Conservation (phyloP, 2,888 invertebrate species). For the Gari tellinella region DNA sequence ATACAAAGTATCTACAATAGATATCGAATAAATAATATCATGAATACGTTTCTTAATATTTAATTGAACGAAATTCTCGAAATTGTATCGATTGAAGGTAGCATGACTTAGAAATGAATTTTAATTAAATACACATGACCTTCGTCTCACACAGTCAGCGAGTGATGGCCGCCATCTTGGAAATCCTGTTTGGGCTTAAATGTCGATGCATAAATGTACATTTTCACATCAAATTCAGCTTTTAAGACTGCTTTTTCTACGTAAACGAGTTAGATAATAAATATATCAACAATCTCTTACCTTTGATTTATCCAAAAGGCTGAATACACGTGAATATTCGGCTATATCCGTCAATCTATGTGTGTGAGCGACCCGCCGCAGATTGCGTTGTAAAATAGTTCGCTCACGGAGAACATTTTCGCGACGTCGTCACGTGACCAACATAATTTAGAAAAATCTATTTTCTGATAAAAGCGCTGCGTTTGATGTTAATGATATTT, state of each 20-base stretch:
- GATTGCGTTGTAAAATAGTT: conserved; percentile 52
- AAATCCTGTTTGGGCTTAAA: conserved; percentile 16
- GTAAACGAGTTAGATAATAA: conserved; percentile 7
- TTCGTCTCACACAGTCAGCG: conserved; percentile 31
- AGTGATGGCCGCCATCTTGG: conserved; percentile 58
- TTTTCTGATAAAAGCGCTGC: not conserved
- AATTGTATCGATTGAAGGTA: not conserved
- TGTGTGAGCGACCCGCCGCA: conserved; percentile 34
- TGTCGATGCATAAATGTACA: conserved; percentile 18
- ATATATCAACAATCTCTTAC: not conserved
- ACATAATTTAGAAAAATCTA: conserved; percentile 44
- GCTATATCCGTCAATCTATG: conserved; percentile 15
- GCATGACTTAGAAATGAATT: conserved; percentile 42
- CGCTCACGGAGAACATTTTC: conserved; percentile 46
- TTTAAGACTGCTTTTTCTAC: not conserved
- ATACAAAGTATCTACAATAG: too few relatives aligned
- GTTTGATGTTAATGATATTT: too few relatives aligned
- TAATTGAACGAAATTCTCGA: conserved; percentile 53
- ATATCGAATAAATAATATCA: not conserved
- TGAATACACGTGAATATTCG: conserved; percentile 25
- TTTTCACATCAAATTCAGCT: conserved; percentile 12
- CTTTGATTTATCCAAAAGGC: conserved; percentile 12
- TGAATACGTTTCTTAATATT: not conserved
- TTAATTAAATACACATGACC: conserved; percentile 45
- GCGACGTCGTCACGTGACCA: conserved; percentile 40